Percentiles rank a stretch among this genome's conserved stretches.
Evolutionary conservation across 1,140 invertebrate genomes (phyloP).

Genomic region (Heterodera schachtii): DNA sequence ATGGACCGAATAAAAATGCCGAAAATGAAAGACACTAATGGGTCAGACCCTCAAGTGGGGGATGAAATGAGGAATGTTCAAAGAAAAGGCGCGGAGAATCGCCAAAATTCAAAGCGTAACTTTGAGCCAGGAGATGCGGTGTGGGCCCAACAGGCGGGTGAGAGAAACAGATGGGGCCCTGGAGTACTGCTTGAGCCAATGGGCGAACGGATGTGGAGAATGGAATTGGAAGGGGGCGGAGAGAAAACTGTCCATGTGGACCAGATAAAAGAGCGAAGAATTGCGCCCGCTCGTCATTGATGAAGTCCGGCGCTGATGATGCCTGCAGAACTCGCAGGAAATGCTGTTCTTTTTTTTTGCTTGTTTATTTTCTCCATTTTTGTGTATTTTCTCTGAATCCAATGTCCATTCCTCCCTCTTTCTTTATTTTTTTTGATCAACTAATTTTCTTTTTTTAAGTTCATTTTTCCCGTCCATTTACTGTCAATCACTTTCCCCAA

Average conservation of each 20-base stretch:
- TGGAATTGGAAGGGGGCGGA: conserved; percentile 9
- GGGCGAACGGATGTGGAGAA: background rate
- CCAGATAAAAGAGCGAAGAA: conserved; percentile 7
- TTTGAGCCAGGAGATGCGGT: background rate
- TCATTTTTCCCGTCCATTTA: background rate
- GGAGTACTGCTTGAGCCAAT: background rate
- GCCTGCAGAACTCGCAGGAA: background rate
- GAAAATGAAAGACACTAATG: background rate
- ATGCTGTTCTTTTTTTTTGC: background rate
- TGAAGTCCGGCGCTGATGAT: background rate
- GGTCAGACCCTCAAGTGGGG: background rate
- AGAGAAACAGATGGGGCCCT: background rate
- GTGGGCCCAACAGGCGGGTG: background rate
- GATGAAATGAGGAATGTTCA: background rate
- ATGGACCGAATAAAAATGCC: conserved; percentile 11
- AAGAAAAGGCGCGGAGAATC: too few relatives aligned
- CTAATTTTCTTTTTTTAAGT: too few relatives aligned
- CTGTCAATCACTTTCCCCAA: too few relatives aligned
- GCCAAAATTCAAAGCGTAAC: background rate
- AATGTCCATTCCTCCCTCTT: too few relatives aligned
- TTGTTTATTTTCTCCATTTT: too few relatives aligned
- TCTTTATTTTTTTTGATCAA: too few relatives aligned
- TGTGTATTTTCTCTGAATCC: too few relatives aligned
- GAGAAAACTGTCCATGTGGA: background rate
- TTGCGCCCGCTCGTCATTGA: background rate